Evolutionary conservation across 2,888 invertebrate genomes (phyloP), one percentile per base, ranked within the genome.

Genomic region (Hyppa rectilinea): DNA sequence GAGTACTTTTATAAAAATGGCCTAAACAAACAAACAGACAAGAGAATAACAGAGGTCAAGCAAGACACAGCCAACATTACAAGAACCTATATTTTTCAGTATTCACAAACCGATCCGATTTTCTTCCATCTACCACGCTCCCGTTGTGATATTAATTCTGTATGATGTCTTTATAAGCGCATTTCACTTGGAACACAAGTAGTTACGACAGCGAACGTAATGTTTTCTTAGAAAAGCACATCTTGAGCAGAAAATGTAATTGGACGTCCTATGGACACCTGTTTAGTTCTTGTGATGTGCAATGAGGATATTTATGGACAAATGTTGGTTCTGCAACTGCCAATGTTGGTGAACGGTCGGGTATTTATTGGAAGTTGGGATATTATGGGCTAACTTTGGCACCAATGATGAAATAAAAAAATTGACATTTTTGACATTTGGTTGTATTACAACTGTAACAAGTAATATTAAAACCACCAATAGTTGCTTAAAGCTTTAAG

Each of bases 201-300:
- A 55, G 23, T 74, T 84, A 76, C 64, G 50, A 58, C 68, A 63
- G 50, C 43, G 31, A 58, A 63, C 52, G 50, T 72, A 81, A 82
- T 75, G 68, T 61, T 62, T 79, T 81, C 83, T 76, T 36, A 67
- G 82, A 83, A 81, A 12, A 38, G n/a, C 53, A 34, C 49, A 50
- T 77, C 63, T 71, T 68, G 34, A 71, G 47, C 23, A 58, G 58
- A 47, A 63, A 45, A 53, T 72, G 75, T 76, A 76, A 84, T 82
- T 84, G 65, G 69, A 73, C 47, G 49, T 58, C 58, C 60, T 56
- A n/a, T 52, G 58, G 53, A 63, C 75, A 82, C 82, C 79, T 84
- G 80, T 71, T 82, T 74, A 66, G 63, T 73, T 60, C 56, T 74
- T 68, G 29, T 66, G 34, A 59, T 58, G 50, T 52, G 23, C 29